phyloP scores from a whole-genome alignment of 2,888 invertebrate genomes.

The Adela reaumurella region DNA sequence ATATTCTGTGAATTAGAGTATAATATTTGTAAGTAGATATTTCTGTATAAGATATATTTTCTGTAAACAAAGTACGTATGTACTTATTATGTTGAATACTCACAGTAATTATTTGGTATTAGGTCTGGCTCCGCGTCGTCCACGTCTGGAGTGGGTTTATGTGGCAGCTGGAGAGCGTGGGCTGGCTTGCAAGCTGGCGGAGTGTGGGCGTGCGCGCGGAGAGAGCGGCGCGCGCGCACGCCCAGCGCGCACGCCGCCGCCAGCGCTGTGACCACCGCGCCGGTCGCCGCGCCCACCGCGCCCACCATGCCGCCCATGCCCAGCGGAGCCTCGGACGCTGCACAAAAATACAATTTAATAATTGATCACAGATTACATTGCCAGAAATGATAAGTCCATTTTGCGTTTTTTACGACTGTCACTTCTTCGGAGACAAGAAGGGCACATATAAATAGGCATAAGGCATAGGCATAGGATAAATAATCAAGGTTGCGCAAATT shows the following conservation, averaged over 20 bases:
- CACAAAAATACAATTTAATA: slow-evolving; percentile 2
- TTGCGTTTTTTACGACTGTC: too few species aligned
- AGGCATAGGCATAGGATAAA: too few species aligned
- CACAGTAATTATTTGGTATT: slow-evolving; percentile 45
- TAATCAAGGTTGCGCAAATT: too few species aligned
- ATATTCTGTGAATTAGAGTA: too few species aligned
- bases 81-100: slow-evolving; percentile 16
- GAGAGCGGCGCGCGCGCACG: slow-evolving; percentile 31
- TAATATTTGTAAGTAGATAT: too few species aligned
- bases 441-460: too few species aligned
- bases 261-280: slow-evolving; percentile 18
- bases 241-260: slow-evolving; percentile 15
- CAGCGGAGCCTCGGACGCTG: slow-evolving; percentile 32
- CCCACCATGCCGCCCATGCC: slow-evolving; percentile 32
- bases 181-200: slow-evolving; percentile 20
- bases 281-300: slow-evolving; percentile 19
- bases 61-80: too few species aligned
- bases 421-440: too few species aligned
- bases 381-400: too few species aligned
- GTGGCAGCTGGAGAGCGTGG: slow-evolving; percentile 16
- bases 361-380: too few species aligned
- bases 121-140: slow-evolving; percentile 46
- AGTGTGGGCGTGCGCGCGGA: slow-evolving; percentile 22
- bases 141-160: slow-evolving; percentile 23
- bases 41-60: too few species aligned